Conservation (phyloP, 2,888 invertebrate genomes). For the Spodoptera exigua region DNA sequence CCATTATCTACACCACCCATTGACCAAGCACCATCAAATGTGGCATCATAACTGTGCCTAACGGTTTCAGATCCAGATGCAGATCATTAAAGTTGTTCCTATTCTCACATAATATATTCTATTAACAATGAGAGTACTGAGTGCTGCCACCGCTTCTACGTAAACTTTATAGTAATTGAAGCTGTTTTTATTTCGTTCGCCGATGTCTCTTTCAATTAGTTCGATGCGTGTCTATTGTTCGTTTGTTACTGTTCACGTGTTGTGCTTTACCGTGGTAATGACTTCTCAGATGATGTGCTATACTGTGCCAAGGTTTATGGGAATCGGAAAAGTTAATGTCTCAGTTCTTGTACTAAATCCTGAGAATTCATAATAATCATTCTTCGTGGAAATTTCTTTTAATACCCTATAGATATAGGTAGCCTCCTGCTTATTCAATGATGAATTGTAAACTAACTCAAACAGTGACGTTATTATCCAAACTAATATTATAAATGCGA, state of each 20-base stretch:
- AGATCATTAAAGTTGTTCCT: conserved; percentile 45
- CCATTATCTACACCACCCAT: conserved; percentile 11
- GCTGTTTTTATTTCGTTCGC: conserved; percentile 34
- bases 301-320: conserved; percentile 2
- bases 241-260: conserved; percentile 19
- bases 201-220: conserved; percentile 6
- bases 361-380: no score
- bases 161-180: conserved; percentile 37
- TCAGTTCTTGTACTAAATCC: no score
- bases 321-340: not conserved
- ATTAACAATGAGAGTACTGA: conserved; percentile 41
- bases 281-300: conserved; percentile 22
- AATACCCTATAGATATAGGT: no score
- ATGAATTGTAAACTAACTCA: no score
- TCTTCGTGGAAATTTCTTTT: no score
- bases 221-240: conserved; percentile 37
- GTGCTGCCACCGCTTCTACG: conserved; percentile 14
- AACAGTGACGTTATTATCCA: no score
- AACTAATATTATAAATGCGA: no score
- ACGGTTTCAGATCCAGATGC: conserved; percentile 38
- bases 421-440: no score
- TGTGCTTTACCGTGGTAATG: conserved; percentile 12
- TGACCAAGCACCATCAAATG: conserved; percentile 35
- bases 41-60: conserved; percentile 39
- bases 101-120: conserved; percentile 61